Evolutionary conservation across 2,888 invertebrate genomes (phyloP).

Genomic region (Lasius platythorax): DNA sequence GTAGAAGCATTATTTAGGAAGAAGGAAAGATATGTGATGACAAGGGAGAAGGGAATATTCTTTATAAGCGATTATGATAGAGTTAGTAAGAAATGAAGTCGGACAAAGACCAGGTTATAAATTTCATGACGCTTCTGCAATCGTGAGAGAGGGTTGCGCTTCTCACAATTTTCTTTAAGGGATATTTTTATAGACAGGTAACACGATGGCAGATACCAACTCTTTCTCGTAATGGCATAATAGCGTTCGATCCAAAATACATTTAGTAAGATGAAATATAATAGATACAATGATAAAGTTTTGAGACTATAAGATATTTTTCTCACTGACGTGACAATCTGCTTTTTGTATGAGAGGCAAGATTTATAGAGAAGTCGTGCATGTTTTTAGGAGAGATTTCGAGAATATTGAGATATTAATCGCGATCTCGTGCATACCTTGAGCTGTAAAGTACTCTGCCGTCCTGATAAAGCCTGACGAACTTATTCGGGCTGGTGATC

Average conservation of each 20-base stretch:
- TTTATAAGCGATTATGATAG: not conserved
- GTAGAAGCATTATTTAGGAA: not conserved
- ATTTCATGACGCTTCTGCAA: not conserved
- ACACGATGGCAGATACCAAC: not conserved
- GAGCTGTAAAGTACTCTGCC: slow-evolving; percentile 92
- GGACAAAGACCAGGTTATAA: slow-evolving; percentile 17
- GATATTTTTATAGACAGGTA: not conserved
- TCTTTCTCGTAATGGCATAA: not conserved
- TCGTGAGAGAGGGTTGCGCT: not conserved
- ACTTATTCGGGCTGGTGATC: slow-evolving; percentile 95
- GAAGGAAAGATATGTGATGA: not conserved
- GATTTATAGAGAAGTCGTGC: not conserved
- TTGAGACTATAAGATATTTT: not conserved
- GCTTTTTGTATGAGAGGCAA: not conserved
- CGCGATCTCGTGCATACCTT: slow-evolving; percentile 86
- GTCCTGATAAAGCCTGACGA: slow-evolving; percentile 92
- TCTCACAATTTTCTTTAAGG: not conserved
- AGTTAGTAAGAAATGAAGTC: slow-evolving; percentile 22
- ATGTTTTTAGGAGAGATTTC: not conserved
- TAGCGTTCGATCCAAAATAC: not conserved
- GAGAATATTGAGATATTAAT: not conserved
- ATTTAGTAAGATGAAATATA: too few species aligned
- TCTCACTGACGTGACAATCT: not conserved
- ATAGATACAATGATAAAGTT: not conserved
- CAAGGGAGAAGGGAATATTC: not conserved